Evolutionary conservation across 37 sponge, comb jelly and placozoan genomes (phyloP).

Genomic region (Mnemiopsis leidyi): DNA sequence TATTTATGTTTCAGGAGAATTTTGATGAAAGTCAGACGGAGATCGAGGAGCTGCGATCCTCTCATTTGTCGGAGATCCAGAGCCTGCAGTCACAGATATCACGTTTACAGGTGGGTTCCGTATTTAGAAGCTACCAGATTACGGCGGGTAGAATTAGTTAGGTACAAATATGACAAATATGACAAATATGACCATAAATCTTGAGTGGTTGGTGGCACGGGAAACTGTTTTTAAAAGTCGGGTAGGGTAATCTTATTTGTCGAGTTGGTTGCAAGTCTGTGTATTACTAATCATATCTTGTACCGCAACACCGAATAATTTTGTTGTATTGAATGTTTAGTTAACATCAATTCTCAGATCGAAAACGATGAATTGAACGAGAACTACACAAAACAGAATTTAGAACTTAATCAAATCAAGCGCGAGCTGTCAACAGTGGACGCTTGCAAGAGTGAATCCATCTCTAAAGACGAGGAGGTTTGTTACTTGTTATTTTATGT

Average conservation of each 20-base stretch:
- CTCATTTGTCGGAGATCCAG: slow-evolving; percentile 45
- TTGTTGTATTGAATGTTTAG: too few relatives aligned
- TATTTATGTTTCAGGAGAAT: background rate
- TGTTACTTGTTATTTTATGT: background rate
- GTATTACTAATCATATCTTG: too few relatives aligned
- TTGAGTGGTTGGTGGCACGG: too few relatives aligned
- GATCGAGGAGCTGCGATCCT: background rate
- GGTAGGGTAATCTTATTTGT: too few relatives aligned
- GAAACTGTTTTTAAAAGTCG: too few relatives aligned
- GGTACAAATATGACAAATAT: too few relatives aligned
- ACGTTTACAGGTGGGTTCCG: background rate
- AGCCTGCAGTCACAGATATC: slow-evolving; percentile 55
- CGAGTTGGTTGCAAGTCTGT: too few relatives aligned
- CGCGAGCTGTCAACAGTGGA: background rate
- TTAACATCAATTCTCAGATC: background rate
- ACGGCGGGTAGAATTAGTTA: too few relatives aligned
- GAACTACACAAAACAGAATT: background rate
- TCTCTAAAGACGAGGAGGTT: slow-evolving; percentile 58
- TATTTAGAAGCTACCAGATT: background rate
- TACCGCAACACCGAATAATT: too few relatives aligned
- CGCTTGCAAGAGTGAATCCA: background rate
- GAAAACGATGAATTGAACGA: slow-evolving; percentile 37
- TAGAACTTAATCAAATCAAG: slow-evolving; percentile 11
- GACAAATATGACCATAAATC: too few relatives aligned
- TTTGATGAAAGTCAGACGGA: slow-evolving; percentile 35